Base-by-base conservation (phyloP, 2,797 vertebrate genomes). In the Labroides dimidiatus region DNA sequence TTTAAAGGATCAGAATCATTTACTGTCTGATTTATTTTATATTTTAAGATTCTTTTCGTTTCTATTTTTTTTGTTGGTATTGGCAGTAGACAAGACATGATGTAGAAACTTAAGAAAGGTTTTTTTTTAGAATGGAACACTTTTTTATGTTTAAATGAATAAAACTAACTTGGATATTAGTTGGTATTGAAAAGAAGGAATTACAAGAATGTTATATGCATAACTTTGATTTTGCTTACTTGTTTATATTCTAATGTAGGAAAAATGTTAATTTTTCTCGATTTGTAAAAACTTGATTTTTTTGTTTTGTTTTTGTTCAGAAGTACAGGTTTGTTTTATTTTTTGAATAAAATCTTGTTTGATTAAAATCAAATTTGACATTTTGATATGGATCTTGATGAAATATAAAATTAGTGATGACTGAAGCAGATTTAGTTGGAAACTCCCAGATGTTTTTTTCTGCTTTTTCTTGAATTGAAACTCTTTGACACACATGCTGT, bases 1-100 rank as follows among this genome's bases (percentile, higher is more conserved):
- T 91, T 89, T 91, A 88, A 90, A 80, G 44, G 76, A 48, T 87
- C 67, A 74, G 80, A 63, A 56, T 48, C 17, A 42, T 61, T 67
- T 65, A 42, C 36, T 57, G 24, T 72, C 37, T 20, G 23, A 54
- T 15, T 16, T 51, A 2, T 72, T 78, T 72, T 65, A 24, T 71
- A 59, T 75, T 36, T 41, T 39, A 14, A 62, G 21, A 63, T 59
- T 12, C 12, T 53, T 70, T 51, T 30, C 6, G 37, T 42, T 17
- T 60, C 44, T n/a, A 27, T 20, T 54, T 41, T 41, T 43, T 53
- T 7, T 57, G 41, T 60, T 17, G 23, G 24, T 6, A n/a, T n/a
- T n/a, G n/a, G 6, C 21, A 16, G 68, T 61, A 63, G 53, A 13
- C 14, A 36, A 20, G 42, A 56, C 6, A 12, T 43, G 15, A 6